These are phyloP conservation scores for Enteromius viviparus DNA, from an alignment of 2,797 vertebrate genomes.

Conservation along the genomic window DNA sequence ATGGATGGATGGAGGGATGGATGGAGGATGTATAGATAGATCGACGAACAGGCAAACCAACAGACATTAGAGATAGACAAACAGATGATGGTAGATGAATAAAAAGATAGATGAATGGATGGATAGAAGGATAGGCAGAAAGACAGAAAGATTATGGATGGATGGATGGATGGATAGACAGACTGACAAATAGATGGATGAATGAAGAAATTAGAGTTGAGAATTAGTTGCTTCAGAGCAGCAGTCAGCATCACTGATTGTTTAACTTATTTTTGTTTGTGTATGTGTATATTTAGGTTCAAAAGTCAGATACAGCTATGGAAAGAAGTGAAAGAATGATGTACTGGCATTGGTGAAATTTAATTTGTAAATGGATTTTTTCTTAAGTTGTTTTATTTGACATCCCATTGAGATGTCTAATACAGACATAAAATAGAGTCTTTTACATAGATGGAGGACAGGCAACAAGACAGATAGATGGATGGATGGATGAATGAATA, in stretches of 20 bases:
- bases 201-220: too few species aligned
- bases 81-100: not conserved
- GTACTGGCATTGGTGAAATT: not conserved
- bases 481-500: not conserved
- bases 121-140: not conserved
- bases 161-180: not conserved
- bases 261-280: too few species aligned
- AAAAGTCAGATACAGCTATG: not conserved
- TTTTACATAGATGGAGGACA: not conserved
- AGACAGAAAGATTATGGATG: not conserved
- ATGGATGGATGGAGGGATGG: not conserved
- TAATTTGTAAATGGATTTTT: not conserved
- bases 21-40: not conserved
- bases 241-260: too few species aligned
- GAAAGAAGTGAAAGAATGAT: not conserved
- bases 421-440: too few species aligned
- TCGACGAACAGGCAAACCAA: not conserved
- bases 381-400: not conserved
- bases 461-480: not conserved
- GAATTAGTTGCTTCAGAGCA: not conserved
- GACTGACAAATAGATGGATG: not conserved
- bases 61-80: not conserved
- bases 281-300: not conserved
- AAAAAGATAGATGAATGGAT: not conserved
- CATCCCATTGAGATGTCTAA: not conserved